Conservation (phyloP, 2,797 vertebrate genomes). For the Leuciscus waleckii region DNA sequence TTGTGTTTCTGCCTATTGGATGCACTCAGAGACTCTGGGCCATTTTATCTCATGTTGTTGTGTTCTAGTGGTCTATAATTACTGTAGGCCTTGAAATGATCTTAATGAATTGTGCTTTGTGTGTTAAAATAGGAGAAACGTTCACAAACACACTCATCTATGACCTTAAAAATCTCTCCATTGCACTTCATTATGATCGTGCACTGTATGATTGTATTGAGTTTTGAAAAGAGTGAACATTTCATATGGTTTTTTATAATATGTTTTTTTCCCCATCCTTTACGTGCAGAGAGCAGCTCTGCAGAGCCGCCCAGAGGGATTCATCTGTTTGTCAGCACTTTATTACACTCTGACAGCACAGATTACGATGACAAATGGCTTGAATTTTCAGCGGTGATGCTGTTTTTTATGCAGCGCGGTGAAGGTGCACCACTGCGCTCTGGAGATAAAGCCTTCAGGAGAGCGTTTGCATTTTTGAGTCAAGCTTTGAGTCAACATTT, state of each 20-base stretch:
- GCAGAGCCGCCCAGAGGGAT: slow-evolving; percentile 45
- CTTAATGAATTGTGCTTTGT: slow-evolving; percentile 7
- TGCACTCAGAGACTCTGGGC: background rate
- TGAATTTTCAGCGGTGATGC: slow-evolving; percentile 26
- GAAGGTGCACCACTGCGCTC: slow-evolving; percentile 35
- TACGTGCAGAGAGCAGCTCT: slow-evolving; percentile 30
- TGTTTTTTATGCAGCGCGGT: slow-evolving; percentile 11
- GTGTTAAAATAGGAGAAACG: background rate
- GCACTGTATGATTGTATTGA: background rate
- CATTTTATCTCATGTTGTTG: background rate
- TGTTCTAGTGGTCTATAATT: slow-evolving; percentile 25
- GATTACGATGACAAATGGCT: slow-evolving; percentile 65
- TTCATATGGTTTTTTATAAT: background rate
- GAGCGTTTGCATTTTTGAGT: slow-evolving; percentile 9
- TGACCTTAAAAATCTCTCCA: background rate
- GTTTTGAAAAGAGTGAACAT: background rate
- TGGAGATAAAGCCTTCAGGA: slow-evolving; percentile 45
- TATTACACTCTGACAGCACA: slow-evolving; percentile 62
- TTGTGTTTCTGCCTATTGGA: background rate
- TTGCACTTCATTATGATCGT: background rate
- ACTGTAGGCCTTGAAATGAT: background rate
- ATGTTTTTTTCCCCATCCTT: background rate
- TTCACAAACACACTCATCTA: slow-evolving; percentile 1
- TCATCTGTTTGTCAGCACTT: slow-evolving; percentile 63
- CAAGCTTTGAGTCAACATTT: background rate